These are phyloP conservation scores for Phymanthus crucifer DNA, from an alignment of 92 coral and sea anemone species.

Conservation along the genomic window DNA sequence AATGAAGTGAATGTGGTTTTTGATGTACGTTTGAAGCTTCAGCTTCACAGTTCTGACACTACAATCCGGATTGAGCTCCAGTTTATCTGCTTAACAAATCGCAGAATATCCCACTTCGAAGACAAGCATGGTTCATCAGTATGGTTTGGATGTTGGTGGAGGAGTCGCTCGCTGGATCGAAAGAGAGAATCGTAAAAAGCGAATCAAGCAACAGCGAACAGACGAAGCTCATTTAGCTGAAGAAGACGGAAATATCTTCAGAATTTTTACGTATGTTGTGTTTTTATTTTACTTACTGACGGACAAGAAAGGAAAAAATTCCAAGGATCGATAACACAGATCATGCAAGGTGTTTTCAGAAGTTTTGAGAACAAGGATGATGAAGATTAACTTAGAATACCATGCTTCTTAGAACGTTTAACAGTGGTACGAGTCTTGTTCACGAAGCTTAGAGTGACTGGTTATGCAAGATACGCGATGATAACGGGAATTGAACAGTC, in stretches of 20 bases:
- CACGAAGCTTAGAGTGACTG: too few species aligned
- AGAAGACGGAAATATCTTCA: neutral
- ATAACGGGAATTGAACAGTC: too few species aligned
- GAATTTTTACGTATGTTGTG: neutral
- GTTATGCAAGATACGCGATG: too few species aligned
- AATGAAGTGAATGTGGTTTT: neutral
- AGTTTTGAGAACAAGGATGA: too few species aligned
- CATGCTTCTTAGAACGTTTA: too few species aligned
- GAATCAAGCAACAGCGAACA: neutral
- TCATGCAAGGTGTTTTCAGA: too few species aligned
- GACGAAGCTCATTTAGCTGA: neutral
- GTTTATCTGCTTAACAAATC: neutral
- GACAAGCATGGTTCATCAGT: constrained; percentile 23
- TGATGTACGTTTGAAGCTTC: neutral
- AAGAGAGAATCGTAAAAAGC: neutral
- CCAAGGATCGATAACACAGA: neutral
- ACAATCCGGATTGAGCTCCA: neutral
- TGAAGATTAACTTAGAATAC: too few species aligned
- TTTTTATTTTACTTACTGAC: neutral
- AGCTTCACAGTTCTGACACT: neutral
- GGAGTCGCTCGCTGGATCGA: constrained; percentile 24
- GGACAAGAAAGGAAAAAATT: neutral
- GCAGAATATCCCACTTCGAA: neutral
- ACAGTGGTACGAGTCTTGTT: too few species aligned
- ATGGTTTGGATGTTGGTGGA: constrained; percentile 18